These are phyloP conservation scores for Hippocampus barbouri DNA, from an alignment of 2,113 vertebrate genomes.

Conservation along the genomic window DNA sequence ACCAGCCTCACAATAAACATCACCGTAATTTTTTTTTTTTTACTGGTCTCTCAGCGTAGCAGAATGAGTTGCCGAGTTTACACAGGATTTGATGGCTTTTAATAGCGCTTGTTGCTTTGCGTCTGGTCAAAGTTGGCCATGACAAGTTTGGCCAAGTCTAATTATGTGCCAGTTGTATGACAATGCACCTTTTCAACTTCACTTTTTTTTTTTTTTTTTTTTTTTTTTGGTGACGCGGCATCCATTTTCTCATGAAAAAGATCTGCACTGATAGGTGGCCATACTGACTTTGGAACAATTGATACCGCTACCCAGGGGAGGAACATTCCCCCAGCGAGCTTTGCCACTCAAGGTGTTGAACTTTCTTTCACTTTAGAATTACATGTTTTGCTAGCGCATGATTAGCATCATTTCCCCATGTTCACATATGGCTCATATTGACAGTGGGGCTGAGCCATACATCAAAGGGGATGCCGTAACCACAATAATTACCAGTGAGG, in stretches of 20 bases:
- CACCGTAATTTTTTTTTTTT: too few species aligned
- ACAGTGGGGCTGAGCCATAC: slow-evolving; percentile 51
- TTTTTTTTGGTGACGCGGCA: too few species aligned
- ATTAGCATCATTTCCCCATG: slow-evolving; percentile 68
- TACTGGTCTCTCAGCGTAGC: neutral
- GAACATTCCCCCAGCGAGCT: slow-evolving; percentile 33
- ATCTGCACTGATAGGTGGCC: slow-evolving; percentile 46
- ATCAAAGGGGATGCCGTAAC: slow-evolving; percentile 68
- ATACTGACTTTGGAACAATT: slow-evolving; percentile 49
- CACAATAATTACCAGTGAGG: slow-evolving; percentile 68
- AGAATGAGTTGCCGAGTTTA: slow-evolving; percentile 15
- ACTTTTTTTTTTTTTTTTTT: slow-evolving; percentile 28
- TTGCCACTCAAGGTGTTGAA: slow-evolving; percentile 59
- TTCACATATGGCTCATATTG: slow-evolving; percentile 69
- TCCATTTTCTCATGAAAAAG: slow-evolving; percentile 28
- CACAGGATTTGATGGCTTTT: slow-evolving; percentile 67
- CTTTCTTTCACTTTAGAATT: slow-evolving; percentile 61
- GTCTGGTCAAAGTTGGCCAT: slow-evolving; percentile 62
- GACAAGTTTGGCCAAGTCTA: slow-evolving; percentile 59
- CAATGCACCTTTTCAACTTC: slow-evolving; percentile 51
- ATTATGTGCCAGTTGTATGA: slow-evolving; percentile 62
- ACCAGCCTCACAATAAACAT: slow-evolving; percentile 64
- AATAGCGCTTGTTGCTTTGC: slow-evolving; percentile 68
- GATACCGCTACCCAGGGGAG: slow-evolving; percentile 27
- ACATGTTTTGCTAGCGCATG: slow-evolving; percentile 56